Percentiles rank a stretch among this genome's conserved stretches.
phyloP scores from a whole-genome alignment of 2,113 vertebrate genomes.

The Paradisaea rubra region DNA sequence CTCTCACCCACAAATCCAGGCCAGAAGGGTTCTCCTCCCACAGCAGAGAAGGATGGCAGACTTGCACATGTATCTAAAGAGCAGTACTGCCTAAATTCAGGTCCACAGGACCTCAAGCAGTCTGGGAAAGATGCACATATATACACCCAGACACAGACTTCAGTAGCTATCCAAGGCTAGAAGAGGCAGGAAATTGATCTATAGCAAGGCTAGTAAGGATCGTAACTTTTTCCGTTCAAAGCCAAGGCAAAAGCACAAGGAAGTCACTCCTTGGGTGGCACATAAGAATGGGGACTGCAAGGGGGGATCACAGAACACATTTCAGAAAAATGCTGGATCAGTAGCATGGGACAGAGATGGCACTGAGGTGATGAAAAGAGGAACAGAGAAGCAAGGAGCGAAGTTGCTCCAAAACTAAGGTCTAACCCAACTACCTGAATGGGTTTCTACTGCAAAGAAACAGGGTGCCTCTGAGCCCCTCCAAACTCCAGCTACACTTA shows the following conservation, averaged over 20 bases:
- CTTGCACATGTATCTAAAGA: background rate
- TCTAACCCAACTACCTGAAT: background rate
- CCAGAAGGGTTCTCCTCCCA: background rate
- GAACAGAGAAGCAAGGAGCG: background rate
- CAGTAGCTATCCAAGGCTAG: background rate
- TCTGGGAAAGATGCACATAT: background rate
- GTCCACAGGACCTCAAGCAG: background rate
- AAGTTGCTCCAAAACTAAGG: background rate
- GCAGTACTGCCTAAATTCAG: background rate
- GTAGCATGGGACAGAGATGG: background rate
- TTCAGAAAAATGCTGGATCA: background rate
- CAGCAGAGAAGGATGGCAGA: background rate
- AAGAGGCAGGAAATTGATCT: background rate
- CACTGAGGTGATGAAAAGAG: background rate
- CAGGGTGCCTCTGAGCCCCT: background rate
- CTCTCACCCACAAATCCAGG: background rate
- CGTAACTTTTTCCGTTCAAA: background rate
- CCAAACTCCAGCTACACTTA: constrained; percentile 40
- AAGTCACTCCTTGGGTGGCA: background rate
- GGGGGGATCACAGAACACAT: background rate
- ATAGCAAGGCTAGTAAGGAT: background rate
- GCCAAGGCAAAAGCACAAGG: background rate
- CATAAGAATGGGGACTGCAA: background rate
- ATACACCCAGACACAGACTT: background rate
- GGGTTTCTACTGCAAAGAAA: background rate